A percentile compares a stretch with the other conserved stretches of the same genome.
phyloP scores from a whole-genome alignment of 2,797 vertebrate genomes.

The Harpagifer antarcticus region DNA sequence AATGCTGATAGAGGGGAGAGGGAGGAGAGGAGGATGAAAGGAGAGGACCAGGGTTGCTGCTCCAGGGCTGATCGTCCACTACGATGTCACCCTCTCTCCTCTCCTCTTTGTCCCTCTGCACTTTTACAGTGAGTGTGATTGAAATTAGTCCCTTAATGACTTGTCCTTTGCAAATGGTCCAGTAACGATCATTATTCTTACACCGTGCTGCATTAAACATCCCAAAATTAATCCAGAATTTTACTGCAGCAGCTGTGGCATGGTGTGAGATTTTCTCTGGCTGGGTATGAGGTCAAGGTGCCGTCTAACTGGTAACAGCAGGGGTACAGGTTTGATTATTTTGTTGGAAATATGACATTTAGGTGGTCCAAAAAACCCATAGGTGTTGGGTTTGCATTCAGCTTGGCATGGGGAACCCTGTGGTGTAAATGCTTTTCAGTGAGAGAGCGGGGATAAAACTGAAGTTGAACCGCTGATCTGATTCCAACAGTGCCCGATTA shows the following conservation, averaged over 20 bases:
- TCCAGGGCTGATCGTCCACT: conserved; percentile 46
- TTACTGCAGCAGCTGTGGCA: conserved; percentile 34
- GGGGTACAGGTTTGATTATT: not conserved
- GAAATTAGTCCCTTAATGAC: conserved; percentile 51
- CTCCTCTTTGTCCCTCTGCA: conserved; percentile 19
- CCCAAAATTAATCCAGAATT: conserved; percentile 37
- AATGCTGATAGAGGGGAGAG: conserved; percentile 54
- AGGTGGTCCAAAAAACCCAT: conserved; percentile 6
- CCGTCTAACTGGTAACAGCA: not conserved
- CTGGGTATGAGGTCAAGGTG: conserved; percentile 30
- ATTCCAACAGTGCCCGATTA: conserved; percentile 43
- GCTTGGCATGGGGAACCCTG: conserved; percentile 36
- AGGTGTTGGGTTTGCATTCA: conserved; percentile 28
- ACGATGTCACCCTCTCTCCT: conserved; percentile 30
- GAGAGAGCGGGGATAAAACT: conserved; percentile 28
- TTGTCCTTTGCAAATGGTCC: conserved; percentile 57
- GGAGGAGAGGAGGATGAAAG: conserved; percentile 54
- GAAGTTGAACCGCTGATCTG: conserved; percentile 40
- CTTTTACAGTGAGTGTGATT: conserved; percentile 24
- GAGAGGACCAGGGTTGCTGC: conserved; percentile 45
- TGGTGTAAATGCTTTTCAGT: conserved; percentile 36
- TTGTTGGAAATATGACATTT: conserved; percentile 20
- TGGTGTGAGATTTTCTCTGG: conserved; percentile 33
- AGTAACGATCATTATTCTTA: conserved; percentile 51
- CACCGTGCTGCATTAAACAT: conserved; percentile 52